Conservation (phyloP, 2,888 invertebrate species). For the Temnothorax ravouxi region DNA sequence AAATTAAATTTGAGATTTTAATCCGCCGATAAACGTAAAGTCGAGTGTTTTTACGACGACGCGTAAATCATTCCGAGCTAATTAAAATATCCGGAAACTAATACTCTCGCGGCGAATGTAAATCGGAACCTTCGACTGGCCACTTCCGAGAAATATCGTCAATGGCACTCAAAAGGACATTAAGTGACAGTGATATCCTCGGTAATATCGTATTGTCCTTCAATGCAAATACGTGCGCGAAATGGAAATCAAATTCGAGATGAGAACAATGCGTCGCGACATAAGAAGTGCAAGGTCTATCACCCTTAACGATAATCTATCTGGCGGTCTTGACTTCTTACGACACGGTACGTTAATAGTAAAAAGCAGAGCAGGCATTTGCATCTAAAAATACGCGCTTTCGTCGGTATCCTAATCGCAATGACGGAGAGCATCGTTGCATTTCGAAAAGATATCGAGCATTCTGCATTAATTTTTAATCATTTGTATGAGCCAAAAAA, state of each 20-base stretch:
- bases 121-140: slow-evolving; percentile 23
- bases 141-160: slow-evolving; percentile 12
- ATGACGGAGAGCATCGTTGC: not conserved
- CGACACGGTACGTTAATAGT: not conserved
- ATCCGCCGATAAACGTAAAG: not conserved
- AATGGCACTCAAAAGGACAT: slow-evolving; percentile 33
- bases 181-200: not conserved
- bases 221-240: not conserved
- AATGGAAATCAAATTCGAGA: slow-evolving; percentile 16
- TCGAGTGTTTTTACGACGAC: not conserved
- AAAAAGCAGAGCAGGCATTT: not conserved
- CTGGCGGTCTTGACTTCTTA: not conserved
- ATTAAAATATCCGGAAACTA: slow-evolving; percentile 1
- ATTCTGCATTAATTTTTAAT: not conserved
- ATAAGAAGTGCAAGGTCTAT: too few species aligned
- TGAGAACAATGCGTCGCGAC: not conserved
- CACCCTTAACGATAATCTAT: too few species aligned
- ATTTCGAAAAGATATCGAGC: not conserved
- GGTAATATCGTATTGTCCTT: slow-evolving; percentile 32
- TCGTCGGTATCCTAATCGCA: not conserved
- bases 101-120: slow-evolving; percentile 1
- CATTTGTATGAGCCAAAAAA: not conserved
- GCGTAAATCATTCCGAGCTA: not conserved
- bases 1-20: not conserved
- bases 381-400: slow-evolving; percentile 25